phyloP scores from a whole-genome alignment of 2,113 vertebrate genomes.

The Rostratula benghalensis region DNA sequence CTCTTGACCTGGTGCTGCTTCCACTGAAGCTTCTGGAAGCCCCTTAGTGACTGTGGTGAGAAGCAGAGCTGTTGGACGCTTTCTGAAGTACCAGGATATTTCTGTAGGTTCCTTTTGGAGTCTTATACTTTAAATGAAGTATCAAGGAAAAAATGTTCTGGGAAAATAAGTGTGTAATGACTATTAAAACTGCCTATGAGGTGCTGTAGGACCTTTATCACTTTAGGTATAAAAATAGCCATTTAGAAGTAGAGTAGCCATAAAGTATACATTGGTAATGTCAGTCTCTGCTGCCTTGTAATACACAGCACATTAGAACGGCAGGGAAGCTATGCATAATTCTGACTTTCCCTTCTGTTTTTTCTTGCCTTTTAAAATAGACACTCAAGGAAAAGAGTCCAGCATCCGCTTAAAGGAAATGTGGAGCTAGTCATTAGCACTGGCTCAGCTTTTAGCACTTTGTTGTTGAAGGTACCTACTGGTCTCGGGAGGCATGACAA shows the following conservation, averaged over 20 bases:
- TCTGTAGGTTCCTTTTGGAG: not conserved
- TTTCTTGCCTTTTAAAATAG: not conserved
- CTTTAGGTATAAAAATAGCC: not conserved
- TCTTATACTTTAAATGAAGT: not conserved
- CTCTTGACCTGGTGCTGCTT: not conserved
- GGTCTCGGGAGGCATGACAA: not conserved
- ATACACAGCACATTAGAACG: not conserved
- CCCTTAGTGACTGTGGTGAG: not conserved
- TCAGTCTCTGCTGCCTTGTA: not conserved
- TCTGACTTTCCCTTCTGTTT: not conserved
- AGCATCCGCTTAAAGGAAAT: not conserved
- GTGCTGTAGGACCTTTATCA: constrained; percentile 6
- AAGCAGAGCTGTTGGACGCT: not conserved
- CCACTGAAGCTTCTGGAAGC: not conserved
- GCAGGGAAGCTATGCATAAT: not conserved
- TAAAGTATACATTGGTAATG: not conserved
- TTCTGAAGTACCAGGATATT: not conserved
- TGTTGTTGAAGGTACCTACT: constrained; percentile 2
- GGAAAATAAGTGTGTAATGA: not conserved
- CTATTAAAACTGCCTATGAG: constrained; percentile 2
- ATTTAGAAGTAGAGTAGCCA: not conserved
- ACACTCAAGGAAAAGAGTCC: not conserved
- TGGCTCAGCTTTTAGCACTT: constrained; percentile 55
- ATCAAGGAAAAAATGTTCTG: not conserved
- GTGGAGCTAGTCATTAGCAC: constrained; percentile 1